phyloP scores from a whole-genome alignment of 2,888 invertebrate genomes.

The Lasioglossum marginatum region DNA sequence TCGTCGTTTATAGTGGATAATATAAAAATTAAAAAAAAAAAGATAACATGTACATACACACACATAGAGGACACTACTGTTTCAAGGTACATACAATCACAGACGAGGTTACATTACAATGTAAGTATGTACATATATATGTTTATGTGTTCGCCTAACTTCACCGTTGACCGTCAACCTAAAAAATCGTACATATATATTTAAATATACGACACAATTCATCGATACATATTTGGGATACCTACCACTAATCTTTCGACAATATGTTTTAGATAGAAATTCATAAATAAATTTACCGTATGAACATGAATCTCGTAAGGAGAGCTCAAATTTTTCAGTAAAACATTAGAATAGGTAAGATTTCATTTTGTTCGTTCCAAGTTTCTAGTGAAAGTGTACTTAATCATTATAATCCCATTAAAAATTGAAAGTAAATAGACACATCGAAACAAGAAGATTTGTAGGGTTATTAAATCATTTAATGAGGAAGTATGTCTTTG shows the following conservation, averaged over 20 bases:
- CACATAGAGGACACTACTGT: slow-evolving; percentile 45
- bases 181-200: slow-evolving; percentile 45
- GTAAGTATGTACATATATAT: not conserved
- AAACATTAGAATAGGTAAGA: slow-evolving; percentile 43
- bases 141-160: slow-evolving; percentile 40
- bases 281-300: slow-evolving; percentile 52
- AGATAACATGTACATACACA: not conserved
- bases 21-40: not conserved
- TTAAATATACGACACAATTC: slow-evolving; percentile 28
- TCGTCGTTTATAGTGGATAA: not conserved
- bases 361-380: slow-evolving; percentile 23
- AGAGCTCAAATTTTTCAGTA: slow-evolving; percentile 43
- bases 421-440: slow-evolving; percentile 6
- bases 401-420: slow-evolving; percentile 5
- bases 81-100: not conserved
- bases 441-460: not conserved
- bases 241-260: slow-evolving; percentile 34
- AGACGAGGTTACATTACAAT: too few relatives aligned
- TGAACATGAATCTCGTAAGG: slow-evolving; percentile 26
- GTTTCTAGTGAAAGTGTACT: slow-evolving; percentile 24
- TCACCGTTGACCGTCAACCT: slow-evolving; percentile 58
- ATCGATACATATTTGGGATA: slow-evolving; percentile 55
- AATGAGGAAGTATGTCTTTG: not conserved
- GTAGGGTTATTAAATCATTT: not conserved
- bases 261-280: slow-evolving; percentile 27